Conservation (phyloP, 1,140 invertebrate species). For the Drosophila leontia region DNA sequence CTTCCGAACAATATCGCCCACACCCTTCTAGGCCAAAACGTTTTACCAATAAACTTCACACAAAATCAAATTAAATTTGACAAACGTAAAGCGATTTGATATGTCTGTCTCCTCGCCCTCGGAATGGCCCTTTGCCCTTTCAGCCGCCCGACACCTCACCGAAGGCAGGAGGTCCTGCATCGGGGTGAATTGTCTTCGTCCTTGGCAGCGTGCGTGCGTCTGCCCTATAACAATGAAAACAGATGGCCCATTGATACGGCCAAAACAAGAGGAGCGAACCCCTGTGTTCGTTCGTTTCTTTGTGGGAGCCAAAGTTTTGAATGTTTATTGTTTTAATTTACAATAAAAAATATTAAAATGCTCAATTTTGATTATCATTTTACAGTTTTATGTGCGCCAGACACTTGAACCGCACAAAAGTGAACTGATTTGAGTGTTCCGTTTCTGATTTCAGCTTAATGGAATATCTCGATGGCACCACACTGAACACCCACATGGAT, state of each 20-base stretch:
- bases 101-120: constrained; percentile 53
- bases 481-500: constrained; percentile 9
- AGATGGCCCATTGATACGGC: constrained; percentile 70
- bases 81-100: constrained; percentile 82
- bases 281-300: constrained; percentile 12
- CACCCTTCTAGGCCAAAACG: constrained; percentile 59
- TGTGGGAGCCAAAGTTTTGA: constrained; percentile 50
- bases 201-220: constrained; percentile 53
- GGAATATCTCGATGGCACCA: constrained; percentile 21
- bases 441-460: constrained; percentile 46
- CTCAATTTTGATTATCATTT: constrained; percentile 79
- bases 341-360: constrained; percentile 82
- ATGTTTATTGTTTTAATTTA: constrained; percentile 82
- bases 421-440: constrained; percentile 42
- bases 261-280: constrained; percentile 24
- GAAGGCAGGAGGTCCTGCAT: constrained; percentile 10
- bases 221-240: constrained; percentile 78
- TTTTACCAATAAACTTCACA: constrained; percentile 83
- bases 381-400: constrained; percentile 67
- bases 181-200: constrained; percentile 36
- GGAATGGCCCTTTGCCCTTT: constrained; percentile 1
- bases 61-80: constrained; percentile 84
- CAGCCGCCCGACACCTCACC: constrained; percentile 20
- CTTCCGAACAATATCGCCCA: background rate
- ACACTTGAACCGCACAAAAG: constrained; percentile 44